Conservation (phyloP, 2,888 invertebrate genomes). For the Lasioglossum oenotherae region DNA sequence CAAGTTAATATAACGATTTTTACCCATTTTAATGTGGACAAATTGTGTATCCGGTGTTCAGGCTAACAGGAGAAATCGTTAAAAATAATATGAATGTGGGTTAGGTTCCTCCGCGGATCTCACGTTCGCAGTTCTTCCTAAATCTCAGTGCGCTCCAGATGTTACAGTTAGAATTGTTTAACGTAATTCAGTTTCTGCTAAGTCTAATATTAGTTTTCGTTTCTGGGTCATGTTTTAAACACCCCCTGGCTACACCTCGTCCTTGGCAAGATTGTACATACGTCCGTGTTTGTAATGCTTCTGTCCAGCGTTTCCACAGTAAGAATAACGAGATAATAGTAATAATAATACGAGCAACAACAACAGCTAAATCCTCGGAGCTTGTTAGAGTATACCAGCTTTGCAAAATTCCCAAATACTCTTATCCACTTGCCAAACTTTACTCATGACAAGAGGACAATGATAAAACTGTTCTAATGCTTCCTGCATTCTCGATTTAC, state of each 20-base stretch:
- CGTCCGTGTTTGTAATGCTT: not conserved
- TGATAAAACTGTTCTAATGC: not conserved
- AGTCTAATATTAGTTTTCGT: conserved; percentile 8
- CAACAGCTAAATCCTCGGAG: not conserved
- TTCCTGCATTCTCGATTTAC: not conserved
- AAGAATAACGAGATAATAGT: not conserved
- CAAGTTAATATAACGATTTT: not conserved
- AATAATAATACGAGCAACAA: not conserved
- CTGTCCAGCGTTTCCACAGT: not conserved
- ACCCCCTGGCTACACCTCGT: not conserved
- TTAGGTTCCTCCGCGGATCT: not conserved
- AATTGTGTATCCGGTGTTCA: not conserved
- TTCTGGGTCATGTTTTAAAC: conserved; percentile 11
- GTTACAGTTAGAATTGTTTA: not conserved
- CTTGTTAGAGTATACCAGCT: not conserved
- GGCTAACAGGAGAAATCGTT: not conserved
- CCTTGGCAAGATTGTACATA: not conserved
- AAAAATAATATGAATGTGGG: not conserved
- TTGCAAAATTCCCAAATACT: not conserved
- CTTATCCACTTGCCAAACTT: not conserved
- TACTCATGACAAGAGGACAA: not conserved
- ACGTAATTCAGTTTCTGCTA: conserved; percentile 9
- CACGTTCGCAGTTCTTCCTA: not conserved
- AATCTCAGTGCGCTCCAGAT: not conserved
- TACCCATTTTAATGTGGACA: not conserved